phyloP scores from a whole-genome alignment of 2,888 invertebrate species.

The Drosophila trichaetosa region DNA sequence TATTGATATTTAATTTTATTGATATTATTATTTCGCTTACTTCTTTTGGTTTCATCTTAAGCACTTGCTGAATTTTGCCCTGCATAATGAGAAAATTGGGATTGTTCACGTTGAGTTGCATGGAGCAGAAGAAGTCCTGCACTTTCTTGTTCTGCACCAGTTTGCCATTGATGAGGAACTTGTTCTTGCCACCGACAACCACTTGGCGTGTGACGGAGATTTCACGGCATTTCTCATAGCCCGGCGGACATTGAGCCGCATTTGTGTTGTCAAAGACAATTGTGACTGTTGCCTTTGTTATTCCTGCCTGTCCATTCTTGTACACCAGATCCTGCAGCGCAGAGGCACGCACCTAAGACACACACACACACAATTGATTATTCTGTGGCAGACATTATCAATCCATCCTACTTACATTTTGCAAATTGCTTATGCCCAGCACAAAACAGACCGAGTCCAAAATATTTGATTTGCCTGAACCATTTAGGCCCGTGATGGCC shows the following conservation, averaged over 20 bases:
- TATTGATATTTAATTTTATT: neutral
- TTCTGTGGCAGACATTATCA: too few relatives aligned
- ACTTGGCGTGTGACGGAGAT: constrained; percentile 97
- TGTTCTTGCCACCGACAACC: constrained; percentile 93
- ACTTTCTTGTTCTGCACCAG: constrained; percentile 96
- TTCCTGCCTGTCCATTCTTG: constrained; percentile 98
- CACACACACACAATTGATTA: neutral
- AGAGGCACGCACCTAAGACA: constrained; percentile 92
- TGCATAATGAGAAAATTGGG: constrained; percentile 99
- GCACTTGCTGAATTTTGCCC: constrained; percentile 98
- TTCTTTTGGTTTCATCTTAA: constrained; percentile 99
- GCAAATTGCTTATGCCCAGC: constrained; percentile 96
- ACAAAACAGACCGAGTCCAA: constrained; percentile 99
- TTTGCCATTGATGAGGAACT: constrained; percentile 96
- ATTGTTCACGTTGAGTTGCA: constrained; percentile 99
- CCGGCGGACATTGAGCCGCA: constrained; percentile 92
- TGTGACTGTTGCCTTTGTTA: constrained; percentile 97
- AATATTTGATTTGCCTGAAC: constrained; percentile 98
- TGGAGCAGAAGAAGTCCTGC: constrained; percentile 97
- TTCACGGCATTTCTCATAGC: constrained; percentile 95
- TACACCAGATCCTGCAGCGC: constrained; percentile 98
- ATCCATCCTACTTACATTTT: constrained; percentile 88
- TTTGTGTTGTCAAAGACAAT: constrained; percentile 97
- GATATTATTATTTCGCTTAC: constrained; percentile 85
- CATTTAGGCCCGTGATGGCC: constrained; percentile 99